Base-by-base conservation (phyloP, 2,797 vertebrate species). In the Poliocrania exsul region DNA sequence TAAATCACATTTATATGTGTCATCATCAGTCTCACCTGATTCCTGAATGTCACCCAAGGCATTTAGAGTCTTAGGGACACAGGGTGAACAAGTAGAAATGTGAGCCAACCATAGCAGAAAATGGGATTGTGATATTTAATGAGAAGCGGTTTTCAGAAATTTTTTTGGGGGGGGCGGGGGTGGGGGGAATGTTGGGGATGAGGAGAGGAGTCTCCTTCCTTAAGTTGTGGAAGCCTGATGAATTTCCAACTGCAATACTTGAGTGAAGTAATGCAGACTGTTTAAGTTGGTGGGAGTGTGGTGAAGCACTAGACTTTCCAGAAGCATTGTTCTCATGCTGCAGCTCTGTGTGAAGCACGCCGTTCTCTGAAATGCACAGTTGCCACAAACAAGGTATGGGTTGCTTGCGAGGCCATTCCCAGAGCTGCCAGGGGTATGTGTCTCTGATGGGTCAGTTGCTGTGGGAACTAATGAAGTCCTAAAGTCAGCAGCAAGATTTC, bases 401-500 rank as follows among this genome's bases (percentile, higher is more conserved):
- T 13, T 90, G 40, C 46, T 81, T 16, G 46, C 1, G 1, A 25
- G 19, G n/a, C 66, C 62, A 23, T 33, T 62, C 50, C 62, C 0
- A 0, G 61, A 23, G 46, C 65, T 81, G 49, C 16, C 21, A 7
- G 42, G 35, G 23, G 9, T 5, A 26, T 17, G 42, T n/a, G 65
- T 25, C 54, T 66, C 33, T 79, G 89, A 79, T 83, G 80, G 37
- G 37, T 16, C 49, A 56, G 80, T 94, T 95, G 77, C 94, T 90
- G 74, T 70, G 81, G 86, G 67, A 95, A 82, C 70, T 81, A 53
- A 84, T 62, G 58, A 81, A 84, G 70, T 86, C 77, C 86, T 70
- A 21, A 82, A 95, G 64, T 82, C 90, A 92, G 78, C 66, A 85
- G 51, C 53, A 60, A 88, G 78, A 61, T 66, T 96, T 92, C 56